These are phyloP conservation scores for Oscarella lobularis DNA, from an alignment of 37 sponge, comb jelly and placozoan species.

Conservation along the genomic window DNA sequence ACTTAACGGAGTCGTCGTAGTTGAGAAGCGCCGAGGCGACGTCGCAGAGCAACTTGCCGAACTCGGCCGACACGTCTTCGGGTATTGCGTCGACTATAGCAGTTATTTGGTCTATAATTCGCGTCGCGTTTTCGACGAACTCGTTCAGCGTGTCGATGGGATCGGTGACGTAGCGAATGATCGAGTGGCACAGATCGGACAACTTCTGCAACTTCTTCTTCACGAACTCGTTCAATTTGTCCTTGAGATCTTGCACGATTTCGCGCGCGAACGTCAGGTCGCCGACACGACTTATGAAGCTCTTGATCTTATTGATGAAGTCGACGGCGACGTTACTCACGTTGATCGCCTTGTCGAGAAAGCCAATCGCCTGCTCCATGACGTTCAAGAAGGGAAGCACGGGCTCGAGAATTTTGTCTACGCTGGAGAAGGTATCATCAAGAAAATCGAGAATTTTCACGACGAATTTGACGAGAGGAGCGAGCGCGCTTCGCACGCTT, in stretches of 20 bases:
- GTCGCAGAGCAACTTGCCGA: no score
- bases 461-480: not conserved
- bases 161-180: no score
- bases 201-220: constrained; percentile 2
- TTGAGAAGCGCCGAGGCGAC: no score
- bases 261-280: not conserved
- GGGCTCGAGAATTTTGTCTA: not conserved
- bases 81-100: no score
- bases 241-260: no score
- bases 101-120: no score
- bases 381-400: not conserved
- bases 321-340: not conserved
- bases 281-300: not conserved
- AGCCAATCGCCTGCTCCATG: not conserved
- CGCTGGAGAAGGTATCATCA: not conserved
- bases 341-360: not conserved
- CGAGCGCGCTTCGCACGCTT: not conserved
- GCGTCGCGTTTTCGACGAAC: no score
- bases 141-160: no score
- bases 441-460: not conserved
- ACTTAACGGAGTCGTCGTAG: no score
- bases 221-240: no score
- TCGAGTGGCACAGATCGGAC: no score
- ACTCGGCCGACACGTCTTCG: no score
- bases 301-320: not conserved